phyloP scores from a whole-genome alignment of 2,888 invertebrate species.

The Ashinkailepas kermadecensis region DNA sequence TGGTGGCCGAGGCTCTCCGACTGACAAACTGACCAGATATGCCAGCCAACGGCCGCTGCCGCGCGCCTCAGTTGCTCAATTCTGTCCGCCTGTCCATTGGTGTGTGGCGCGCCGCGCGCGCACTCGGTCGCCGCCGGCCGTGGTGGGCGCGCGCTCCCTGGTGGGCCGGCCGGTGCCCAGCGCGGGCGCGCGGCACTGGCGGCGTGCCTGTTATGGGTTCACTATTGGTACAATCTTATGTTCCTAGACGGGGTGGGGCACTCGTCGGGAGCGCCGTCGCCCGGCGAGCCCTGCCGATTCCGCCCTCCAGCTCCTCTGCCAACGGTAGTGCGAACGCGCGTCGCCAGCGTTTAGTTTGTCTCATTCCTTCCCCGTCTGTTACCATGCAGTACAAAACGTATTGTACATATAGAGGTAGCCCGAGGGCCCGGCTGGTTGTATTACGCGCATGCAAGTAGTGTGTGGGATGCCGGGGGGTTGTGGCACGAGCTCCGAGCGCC shows the following conservation, averaged over 20 bases:
- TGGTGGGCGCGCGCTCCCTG: too few species aligned
- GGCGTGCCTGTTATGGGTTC: conserved; percentile 8
- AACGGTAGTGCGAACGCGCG: not conserved
- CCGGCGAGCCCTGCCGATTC: not conserved
- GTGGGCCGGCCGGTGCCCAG: too few species aligned
- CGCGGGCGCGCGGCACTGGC: not conserved
- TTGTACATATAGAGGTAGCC: conserved; percentile 20
- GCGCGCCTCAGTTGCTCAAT: conserved; percentile 21
- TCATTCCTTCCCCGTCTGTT: conserved; percentile 19
- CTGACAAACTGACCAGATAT: too few species aligned
- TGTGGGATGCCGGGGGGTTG: not conserved
- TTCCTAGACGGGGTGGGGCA: conserved; percentile 12
- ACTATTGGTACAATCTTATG: conserved; percentile 22
- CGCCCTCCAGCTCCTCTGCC: not conserved
- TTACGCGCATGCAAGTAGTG: conserved; percentile 1
- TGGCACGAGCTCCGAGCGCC: not conserved
- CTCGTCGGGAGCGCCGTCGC: not conserved
- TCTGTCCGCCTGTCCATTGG: not conserved
- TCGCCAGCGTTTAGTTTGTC: conserved; percentile 18
- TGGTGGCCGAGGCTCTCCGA: not conserved
- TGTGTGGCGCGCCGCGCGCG: too few species aligned
- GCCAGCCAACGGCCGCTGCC: not conserved
- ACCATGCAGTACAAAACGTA: conserved; percentile 18
- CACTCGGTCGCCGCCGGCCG: too few species aligned
- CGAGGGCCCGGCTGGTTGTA: not conserved